Conservation (phyloP, 2,888 invertebrate genomes). For the Ormia ochracea region DNA sequence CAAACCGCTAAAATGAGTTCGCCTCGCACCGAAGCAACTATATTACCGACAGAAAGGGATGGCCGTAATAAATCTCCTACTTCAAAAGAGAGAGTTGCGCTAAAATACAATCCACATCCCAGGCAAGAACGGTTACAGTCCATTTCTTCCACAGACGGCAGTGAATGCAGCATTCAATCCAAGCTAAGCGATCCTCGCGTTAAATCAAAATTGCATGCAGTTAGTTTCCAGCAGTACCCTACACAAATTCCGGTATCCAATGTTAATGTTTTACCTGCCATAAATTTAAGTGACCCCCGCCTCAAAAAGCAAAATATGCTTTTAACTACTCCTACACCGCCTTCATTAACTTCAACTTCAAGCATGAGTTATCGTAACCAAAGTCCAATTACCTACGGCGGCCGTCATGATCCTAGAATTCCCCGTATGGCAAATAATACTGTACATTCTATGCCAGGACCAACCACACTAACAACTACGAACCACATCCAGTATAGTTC, state of each 20-base stretch:
- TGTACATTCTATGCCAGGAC: background rate
- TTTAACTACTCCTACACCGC: background rate
- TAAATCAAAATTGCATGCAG: slow-evolving; percentile 17
- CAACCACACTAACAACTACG: background rate
- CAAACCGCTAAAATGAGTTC: slow-evolving; percentile 62
- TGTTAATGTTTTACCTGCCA: slow-evolving; percentile 64
- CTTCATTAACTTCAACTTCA: background rate
- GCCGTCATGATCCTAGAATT: slow-evolving; percentile 27
- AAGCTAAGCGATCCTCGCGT: slow-evolving; percentile 55
- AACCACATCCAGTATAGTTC: slow-evolving; percentile 21
- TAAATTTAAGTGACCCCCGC: slow-evolving; percentile 65
- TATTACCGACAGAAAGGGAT: background rate
- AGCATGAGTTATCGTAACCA: background rate
- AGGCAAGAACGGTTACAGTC: slow-evolving; percentile 63
- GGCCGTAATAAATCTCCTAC: background rate
- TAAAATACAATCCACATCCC: slow-evolving; percentile 78
- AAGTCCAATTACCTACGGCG: background rate
- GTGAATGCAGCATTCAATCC: slow-evolving; percentile 34
- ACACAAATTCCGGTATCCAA: background rate
- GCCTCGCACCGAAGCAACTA: slow-evolving; percentile 39
- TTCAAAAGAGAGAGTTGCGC: slow-evolving; percentile 68
- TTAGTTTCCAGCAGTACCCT: background rate
- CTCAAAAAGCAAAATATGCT: slow-evolving; percentile 53
- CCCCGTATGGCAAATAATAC: background rate
- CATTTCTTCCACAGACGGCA: slow-evolving; percentile 47